Evolutionary conservation across 2,113 vertebrate species (phyloP).

Genomic region (Syngnathoides biaculeatus): DNA sequence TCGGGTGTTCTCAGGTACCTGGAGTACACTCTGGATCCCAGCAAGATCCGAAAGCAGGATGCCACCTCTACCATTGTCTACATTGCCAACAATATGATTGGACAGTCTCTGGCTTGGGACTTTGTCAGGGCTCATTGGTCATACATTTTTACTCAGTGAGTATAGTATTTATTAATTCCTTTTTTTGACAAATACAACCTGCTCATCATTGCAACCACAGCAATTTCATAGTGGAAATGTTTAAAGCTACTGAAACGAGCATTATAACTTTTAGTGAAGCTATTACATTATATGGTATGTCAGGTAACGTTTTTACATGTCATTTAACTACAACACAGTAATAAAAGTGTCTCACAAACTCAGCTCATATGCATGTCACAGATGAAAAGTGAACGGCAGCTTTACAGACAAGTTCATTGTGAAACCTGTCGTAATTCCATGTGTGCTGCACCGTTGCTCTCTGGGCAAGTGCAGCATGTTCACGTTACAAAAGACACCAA

Average conservation of each 20-base stretch:
- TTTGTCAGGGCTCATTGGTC: constrained; percentile 82
- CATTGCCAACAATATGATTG: constrained; percentile 80
- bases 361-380: neutral
- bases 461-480: neutral
- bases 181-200: neutral
- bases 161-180: neutral
- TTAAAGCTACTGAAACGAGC: neutral
- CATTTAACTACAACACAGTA: neutral
- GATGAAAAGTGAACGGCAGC: neutral
- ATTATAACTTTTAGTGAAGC: neutral
- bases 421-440: neutral
- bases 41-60: constrained; percentile 83
- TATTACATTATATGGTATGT: neutral
- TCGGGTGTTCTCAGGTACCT: constrained; percentile 76
- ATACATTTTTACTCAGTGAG: constrained; percentile 82
- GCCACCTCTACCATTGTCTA: constrained; percentile 83
- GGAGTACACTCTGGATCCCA: constrained; percentile 74
- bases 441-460: constrained; percentile 4
- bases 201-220: neutral
- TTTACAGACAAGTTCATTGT: constrained; percentile 18
- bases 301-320: neutral
- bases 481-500: neutral
- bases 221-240: neutral
- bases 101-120: constrained; percentile 87
- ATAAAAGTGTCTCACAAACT: neutral